These are phyloP conservation scores for Pocillopora grandis DNA, from an alignment of 92 coral and sea anemone genomes.

Conservation along the genomic window DNA sequence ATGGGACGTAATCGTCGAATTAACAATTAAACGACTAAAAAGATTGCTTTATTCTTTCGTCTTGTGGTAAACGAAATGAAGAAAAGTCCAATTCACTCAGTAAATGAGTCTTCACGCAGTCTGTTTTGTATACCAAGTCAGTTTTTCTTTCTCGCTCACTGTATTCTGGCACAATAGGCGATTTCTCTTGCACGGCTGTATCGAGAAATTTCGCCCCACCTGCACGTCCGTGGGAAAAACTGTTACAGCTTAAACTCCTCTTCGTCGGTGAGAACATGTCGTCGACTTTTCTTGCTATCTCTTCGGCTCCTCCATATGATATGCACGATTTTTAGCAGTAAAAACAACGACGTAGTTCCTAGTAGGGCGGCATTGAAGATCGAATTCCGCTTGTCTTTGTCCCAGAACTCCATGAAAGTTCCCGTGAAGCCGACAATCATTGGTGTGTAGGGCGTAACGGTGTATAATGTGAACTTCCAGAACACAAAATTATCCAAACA, in stretches of 20 bases:
- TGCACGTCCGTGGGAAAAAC: neutral
- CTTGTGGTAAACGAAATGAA: neutral
- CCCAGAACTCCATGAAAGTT: slow-evolving; percentile 60
- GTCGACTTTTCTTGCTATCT: slow-evolving; percentile 44
- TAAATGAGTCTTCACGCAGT: slow-evolving; percentile 7
- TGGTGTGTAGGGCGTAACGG: slow-evolving; percentile 77
- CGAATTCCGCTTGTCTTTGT: slow-evolving; percentile 62
- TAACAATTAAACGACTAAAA: neutral
- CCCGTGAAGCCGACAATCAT: slow-evolving; percentile 80
- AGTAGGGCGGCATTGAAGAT: slow-evolving; percentile 69
- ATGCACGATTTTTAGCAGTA: slow-evolving; percentile 59
- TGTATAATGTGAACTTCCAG: slow-evolving; percentile 58
- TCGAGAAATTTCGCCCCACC: neutral
- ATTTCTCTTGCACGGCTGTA: neutral
- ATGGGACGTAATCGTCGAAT: slow-evolving; percentile 8
- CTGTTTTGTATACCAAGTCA: slow-evolving; percentile 11
- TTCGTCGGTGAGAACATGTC: slow-evolving; percentile 48
- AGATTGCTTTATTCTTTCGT: slow-evolving; percentile 1
- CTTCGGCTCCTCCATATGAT: slow-evolving; percentile 67
- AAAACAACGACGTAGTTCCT: slow-evolving; percentile 65
- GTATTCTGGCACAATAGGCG: slow-evolving; percentile 4
- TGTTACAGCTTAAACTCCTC: slow-evolving; percentile 51
- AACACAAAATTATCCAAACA: slow-evolving; percentile 81
- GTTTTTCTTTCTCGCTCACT: neutral
- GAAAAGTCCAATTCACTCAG: neutral